phyloP scores from a whole-genome alignment of 2,797 vertebrate species.

The Phyllotis vaccarum region DNA sequence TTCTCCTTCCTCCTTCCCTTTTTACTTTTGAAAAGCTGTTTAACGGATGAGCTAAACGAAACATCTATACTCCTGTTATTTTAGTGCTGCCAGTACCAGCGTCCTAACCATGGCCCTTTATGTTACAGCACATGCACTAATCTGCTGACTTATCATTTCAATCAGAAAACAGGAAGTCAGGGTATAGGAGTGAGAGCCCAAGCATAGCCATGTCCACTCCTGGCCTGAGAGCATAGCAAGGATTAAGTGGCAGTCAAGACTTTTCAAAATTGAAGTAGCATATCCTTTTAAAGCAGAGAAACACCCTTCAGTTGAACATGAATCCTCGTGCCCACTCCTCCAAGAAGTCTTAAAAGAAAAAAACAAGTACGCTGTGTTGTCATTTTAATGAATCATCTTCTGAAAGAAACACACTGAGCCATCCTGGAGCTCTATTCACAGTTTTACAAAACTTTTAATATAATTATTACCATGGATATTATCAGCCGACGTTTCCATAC shows the following conservation, averaged over 20 bases:
- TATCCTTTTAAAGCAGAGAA: not conserved
- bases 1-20: not conserved
- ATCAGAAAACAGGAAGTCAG: not conserved
- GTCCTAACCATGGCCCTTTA: not conserved
- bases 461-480: slow-evolving; percentile 51
- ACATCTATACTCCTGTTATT: not conserved
- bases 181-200: not conserved
- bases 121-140: not conserved
- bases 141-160: not conserved
- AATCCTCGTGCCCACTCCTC: not conserved
- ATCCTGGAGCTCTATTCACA: not conserved
- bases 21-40: not conserved
- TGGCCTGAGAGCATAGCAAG: not conserved
- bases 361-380: not conserved
- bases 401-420: not conserved
- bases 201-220: not conserved
- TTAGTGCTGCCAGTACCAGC: not conserved
- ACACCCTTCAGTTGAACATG: not conserved
- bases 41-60: slow-evolving; percentile 22
- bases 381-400: slow-evolving; percentile 35
- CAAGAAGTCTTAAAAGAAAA: slow-evolving; percentile 26
- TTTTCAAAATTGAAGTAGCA: not conserved
- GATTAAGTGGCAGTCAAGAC: slow-evolving; percentile 15
- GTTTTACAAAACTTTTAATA: slow-evolving; percentile 5
- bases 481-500: slow-evolving; percentile 39